These are phyloP conservation scores for Exocentrus adspersus DNA, from an alignment of 2,888 invertebrate genomes.

Conservation along the genomic window DNA sequence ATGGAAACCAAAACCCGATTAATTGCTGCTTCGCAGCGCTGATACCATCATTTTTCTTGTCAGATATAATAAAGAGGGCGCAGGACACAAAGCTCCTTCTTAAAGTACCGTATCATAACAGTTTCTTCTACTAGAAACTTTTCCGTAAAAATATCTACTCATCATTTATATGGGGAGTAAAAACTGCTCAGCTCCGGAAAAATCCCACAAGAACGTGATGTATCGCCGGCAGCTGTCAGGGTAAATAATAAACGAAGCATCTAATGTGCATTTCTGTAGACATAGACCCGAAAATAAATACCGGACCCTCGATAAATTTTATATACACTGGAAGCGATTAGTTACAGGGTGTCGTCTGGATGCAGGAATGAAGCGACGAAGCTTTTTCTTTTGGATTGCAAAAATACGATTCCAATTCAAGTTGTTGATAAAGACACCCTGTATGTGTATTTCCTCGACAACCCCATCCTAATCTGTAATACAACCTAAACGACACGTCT, in stretches of 20 bases:
- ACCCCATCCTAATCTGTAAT: slow-evolving; percentile 11
- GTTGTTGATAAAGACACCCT: neutral
- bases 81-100: too few relatives aligned
- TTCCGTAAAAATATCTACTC: neutral
- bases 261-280: neutral
- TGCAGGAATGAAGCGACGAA: too few relatives aligned
- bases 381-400: too few relatives aligned
- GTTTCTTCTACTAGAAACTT: neutral
- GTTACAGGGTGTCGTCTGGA: neutral
- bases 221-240: neutral
- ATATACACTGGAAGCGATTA: neutral
- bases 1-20: too few relatives aligned
- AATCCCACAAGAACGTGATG: neutral
- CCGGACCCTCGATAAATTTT: neutral
- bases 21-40: too few relatives aligned
- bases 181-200: neutral
- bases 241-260: neutral
- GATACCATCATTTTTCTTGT: too few relatives aligned
- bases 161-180: neutral
- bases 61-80: too few relatives aligned
- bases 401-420: too few relatives aligned
- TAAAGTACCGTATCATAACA: too few relatives aligned
- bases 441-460: neutral
- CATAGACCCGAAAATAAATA: neutral
- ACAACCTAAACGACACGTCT: slow-evolving; percentile 16